Evolutionary conservation across 2,888 invertebrate species (phyloP), one percentile per base, ranked within the genome.

Genomic region (Lomographa bimaculata): DNA sequence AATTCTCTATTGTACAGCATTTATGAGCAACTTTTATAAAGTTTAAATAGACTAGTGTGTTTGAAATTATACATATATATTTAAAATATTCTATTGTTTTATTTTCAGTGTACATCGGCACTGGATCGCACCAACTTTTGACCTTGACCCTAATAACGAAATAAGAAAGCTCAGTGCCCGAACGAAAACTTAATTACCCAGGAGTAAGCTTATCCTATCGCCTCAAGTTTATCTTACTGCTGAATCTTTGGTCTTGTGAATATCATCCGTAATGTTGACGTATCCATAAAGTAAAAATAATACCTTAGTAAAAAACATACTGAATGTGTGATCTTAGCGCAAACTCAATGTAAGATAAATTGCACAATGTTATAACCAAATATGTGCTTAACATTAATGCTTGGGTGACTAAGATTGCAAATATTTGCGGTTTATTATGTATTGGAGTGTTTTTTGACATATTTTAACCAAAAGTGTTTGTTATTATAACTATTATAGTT

Each of bases 371-470:
- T 16, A 28, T 34, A 9, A 25, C 11, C 10, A 34, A 7, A 26
- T 21, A 21, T 17, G 7, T 42, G 8, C 4, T 9, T 41, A 60
- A n/a, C 61, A 16, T 64, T 64, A 19, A 14, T 23, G 67, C 71
- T 65, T 70, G 77, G 82, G n/a, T n/a, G n/a, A n/a, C 80, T 78
- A 72, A 79, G 80, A 60, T 74, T 50, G 30, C 56, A 69, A 68
- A 76, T 71, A 66, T 73, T 76, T 55, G 10, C 34, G 61, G 57
- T 75, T 71, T 74, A 63, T 64, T 71, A 72, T 73, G 66, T 74
- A 67, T 71, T 79, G 78, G 84, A 84, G 79, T 86, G 83, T 83
- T 84, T 39, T 71, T 74, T 77, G 70, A 75, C 66, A 69, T 71
- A 54, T 66, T 66, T 58, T 72, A 75, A 69, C 62, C 60, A 57